phyloP scores from a whole-genome alignment of 2,113 vertebrate genomes.

The Prunella fulvescens region DNA sequence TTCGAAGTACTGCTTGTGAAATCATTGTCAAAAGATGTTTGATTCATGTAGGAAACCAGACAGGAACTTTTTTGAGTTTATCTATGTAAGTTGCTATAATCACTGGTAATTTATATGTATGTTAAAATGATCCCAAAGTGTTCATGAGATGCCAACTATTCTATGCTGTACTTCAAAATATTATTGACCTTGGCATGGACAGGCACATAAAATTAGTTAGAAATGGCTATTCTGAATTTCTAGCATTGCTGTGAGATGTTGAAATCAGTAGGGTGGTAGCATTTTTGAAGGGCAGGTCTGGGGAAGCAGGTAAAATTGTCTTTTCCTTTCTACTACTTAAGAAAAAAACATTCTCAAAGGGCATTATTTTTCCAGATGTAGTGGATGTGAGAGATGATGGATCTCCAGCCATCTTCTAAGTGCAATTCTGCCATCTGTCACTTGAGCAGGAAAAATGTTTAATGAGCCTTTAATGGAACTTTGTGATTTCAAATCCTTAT shows the following conservation, averaged over 20 bases:
- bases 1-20: neutral
- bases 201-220: neutral
- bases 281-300: neutral
- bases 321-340: no score
- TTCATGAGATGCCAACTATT: neutral
- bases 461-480: neutral
- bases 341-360: neutral
- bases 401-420: neutral
- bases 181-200: neutral
- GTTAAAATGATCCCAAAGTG: neutral
- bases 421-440: neutral
- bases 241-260: neutral
- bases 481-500: neutral
- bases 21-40: neutral
- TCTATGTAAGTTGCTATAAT: neutral
- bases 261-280: neutral
- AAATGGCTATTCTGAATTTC: neutral
- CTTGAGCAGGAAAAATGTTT: neutral
- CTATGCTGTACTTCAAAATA: neutral
- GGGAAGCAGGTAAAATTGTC: neutral
- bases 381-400: neutral
- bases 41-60: neutral
- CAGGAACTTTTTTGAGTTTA: neutral
- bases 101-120: accelerated
- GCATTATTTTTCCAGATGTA: neutral